A percentile compares a stretch with the other conserved stretches of the same genome.
phyloP scores from a whole-genome alignment of 2,113 vertebrate genomes.

The Brachyhypopomus gauderio region DNA sequence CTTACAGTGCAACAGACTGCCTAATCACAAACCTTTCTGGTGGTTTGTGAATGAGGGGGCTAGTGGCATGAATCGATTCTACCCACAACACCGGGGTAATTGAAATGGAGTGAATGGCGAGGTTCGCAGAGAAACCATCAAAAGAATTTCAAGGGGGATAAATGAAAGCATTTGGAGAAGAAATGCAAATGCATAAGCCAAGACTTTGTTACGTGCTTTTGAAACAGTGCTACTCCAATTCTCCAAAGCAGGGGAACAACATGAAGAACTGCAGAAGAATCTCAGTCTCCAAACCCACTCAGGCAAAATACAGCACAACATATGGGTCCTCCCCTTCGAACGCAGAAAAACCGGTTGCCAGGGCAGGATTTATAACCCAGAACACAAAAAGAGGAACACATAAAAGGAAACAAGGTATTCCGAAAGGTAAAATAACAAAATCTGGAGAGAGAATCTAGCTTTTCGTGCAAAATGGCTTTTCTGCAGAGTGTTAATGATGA shows the following conservation, averaged over 20 bases:
- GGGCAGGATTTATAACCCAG: conserved; percentile 20
- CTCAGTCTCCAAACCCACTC: conserved; percentile 13
- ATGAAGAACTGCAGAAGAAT: background rate
- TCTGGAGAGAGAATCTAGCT: conserved; percentile 13
- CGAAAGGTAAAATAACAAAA: conserved; percentile 5
- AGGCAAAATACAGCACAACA: background rate
- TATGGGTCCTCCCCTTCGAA: conserved; percentile 20
- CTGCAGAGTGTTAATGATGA: conserved; percentile 47
- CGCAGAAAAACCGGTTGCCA: background rate
- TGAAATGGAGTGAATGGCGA: conserved; percentile 42
- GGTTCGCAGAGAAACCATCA: conserved; percentile 38
- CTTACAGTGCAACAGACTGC: conserved; percentile 37
- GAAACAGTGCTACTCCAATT: conserved; percentile 9
- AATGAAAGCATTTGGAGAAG: conserved; percentile 37
- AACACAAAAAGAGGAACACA: conserved; percentile 3
- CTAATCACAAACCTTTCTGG: conserved; percentile 37
- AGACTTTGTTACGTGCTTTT: conserved; percentile 13
- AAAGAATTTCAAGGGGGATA: conserved; percentile 45
- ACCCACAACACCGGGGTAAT: conserved; percentile 35
- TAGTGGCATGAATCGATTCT: conserved; percentile 19
- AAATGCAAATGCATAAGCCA: conserved; percentile 50
- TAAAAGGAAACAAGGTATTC: conserved; percentile 31
- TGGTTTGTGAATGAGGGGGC: conserved; percentile 12
- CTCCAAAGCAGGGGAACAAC: conserved; percentile 6
- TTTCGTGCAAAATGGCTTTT: conserved; percentile 43